These are phyloP conservation scores for Bombyx huttoni DNA, from an alignment of 2,888 invertebrate genomes.

Conservation along the genomic window DNA sequence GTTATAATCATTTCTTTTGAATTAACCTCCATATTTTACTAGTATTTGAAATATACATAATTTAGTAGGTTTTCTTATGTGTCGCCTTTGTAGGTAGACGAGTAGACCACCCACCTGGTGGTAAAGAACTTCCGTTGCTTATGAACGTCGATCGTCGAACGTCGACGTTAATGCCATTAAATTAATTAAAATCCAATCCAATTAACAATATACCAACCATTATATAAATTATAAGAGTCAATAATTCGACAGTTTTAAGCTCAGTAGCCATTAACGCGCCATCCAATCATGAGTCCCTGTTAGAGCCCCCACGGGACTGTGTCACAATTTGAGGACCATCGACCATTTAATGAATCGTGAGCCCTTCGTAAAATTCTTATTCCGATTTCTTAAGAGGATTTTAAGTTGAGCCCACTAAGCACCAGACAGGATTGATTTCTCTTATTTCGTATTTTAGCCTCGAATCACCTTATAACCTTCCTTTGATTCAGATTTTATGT, in stretches of 20 bases:
- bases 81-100: too few species aligned
- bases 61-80: too few species aligned
- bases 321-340: background rate
- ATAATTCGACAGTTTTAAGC: background rate
- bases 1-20: too few species aligned
- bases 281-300: background rate
- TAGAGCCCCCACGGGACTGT: background rate
- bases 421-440: background rate
- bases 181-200: too few species aligned
- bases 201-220: too few species aligned
- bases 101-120: too few species aligned
- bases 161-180: too few species aligned
- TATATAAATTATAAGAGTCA: too few species aligned
- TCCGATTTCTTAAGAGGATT: background rate
- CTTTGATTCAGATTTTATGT: background rate
- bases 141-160: too few species aligned
- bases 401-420: background rate
- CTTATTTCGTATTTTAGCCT: background rate
- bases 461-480: background rate
- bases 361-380: background rate
- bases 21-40: too few species aligned
- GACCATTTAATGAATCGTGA: background rate
- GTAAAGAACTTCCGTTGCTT: too few species aligned
- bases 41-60: too few species aligned
- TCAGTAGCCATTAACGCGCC: background rate